Evolutionary conservation across 92 coral and sea anemone genomes (phyloP), one percentile per base, ranked within the genome.

Genomic region (Chrysogorgia sp.): DNA sequence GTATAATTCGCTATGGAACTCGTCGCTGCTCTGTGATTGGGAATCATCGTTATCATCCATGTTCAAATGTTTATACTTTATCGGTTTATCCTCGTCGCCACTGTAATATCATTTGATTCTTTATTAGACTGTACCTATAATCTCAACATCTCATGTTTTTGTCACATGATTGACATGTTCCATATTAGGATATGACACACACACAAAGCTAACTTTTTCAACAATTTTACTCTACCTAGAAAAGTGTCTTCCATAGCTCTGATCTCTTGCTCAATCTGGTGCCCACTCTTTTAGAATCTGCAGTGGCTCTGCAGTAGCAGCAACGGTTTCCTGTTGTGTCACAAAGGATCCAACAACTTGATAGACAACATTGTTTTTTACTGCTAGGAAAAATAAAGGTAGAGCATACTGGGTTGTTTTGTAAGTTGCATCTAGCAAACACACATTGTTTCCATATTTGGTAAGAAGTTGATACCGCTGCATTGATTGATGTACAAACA

Each of bases 341-440:
- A 87, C 75, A 66, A 87, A 87, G 24, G 84, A 76, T 22, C 85
- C 82, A n/a, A 82, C 90, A 40, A 83, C 87, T 34, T 49, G 35
- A 59, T 82, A 82, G 35, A 62, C 81, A 0, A 87, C 90, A 71
- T 78, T 82, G 34, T 86, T 76, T 66, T 86, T 82, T 4, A 82
- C 83, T 25, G 75, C 77, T 1, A 87, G 82, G 62, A 87, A 77
- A 33, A 82, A 87, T 21, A 87, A 43, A 26, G 90, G 84, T 2
- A 87, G 83, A 65, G 71, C 75, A 63, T 72, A 87, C 82, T 74
- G 50, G 67, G 84, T 86, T 32, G 87, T 87, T 52, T 87, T 87
- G 83, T 87, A 87, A 1, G 82, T 87, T 24, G 90, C 90, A 49
- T 86, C 90, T 23, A 86, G 84, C 0, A 82, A 84, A 17, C 66